A percentile compares a stretch with the other conserved stretches of the same genome.
phyloP scores from a whole-genome alignment of 2,113 vertebrate species.

The Serinus canaria region DNA sequence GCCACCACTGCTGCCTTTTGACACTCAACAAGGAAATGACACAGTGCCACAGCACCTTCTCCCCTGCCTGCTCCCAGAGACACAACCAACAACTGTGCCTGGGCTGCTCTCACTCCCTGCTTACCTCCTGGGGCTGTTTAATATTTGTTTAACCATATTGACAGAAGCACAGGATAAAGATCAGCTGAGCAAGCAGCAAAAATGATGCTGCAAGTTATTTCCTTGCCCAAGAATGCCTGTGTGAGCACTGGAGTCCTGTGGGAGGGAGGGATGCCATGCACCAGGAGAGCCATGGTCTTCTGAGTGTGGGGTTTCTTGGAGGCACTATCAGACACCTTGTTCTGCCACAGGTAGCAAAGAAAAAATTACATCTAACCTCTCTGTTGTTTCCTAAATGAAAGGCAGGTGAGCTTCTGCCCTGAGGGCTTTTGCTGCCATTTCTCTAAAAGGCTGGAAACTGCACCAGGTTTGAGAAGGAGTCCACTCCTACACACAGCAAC shows the following conservation, averaged over 20 bases:
- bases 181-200: not conserved
- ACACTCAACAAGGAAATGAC: not conserved
- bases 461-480: not conserved
- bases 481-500: not conserved
- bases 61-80: not conserved
- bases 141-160: not conserved
- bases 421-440: not conserved
- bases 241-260: fast-evolving
- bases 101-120: not conserved
- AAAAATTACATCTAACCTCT: not conserved
- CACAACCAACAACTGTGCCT: not conserved
- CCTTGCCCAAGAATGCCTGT: not conserved
- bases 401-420: not conserved
- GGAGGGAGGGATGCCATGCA: not conserved
- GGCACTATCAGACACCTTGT: not conserved
- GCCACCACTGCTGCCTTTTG: not conserved
- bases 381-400: not conserved
- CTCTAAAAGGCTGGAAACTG: not conserved
- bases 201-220: not conserved
- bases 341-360: not conserved
- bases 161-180: not conserved
- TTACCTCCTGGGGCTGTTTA: not conserved
- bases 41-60: not conserved
- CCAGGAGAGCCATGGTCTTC: not conserved
- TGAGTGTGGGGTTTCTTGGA: not conserved